Base-by-base conservation (phyloP, 2,888 invertebrate genomes). In the Parascotia fuliginaria region DNA sequence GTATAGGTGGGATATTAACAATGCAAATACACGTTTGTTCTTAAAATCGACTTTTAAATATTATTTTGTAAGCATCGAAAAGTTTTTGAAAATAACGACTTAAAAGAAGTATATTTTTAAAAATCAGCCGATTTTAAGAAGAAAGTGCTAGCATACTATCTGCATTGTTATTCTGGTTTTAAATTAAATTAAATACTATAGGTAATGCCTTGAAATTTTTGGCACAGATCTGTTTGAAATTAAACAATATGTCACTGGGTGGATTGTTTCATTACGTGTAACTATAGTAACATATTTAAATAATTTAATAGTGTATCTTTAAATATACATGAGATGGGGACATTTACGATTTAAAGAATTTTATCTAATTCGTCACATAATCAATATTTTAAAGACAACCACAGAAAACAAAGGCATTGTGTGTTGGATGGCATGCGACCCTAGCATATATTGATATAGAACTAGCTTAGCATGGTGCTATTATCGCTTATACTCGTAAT, bases 171-270 rank as follows among this genome's bases (percentile, higher is more conserved):
- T 14, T 37, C 46, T 49, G 36, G 2, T 48, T 41, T 29, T 16
- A 41, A 52, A 42, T 44, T 15, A 41, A 31, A 28, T 22, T 28
- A 27, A 27, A 41, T 43, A 55, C 40, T 58, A 57, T 55, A n/a
- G n/a, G n/a, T n/a, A 60, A 51, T 65, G 75, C 77, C 76, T 65
- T 59, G 27, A 60, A 50, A 57, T 12, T 24, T 77, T 77, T 77
- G 77, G 77, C 77, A 77, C 77, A 68, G 61, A 55, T 60, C 55
- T 65, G 59, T n/a, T 53, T 46, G 43, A 45, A 57, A 51, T 55
- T 28, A 60, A 55, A 55, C 32, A 38, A 50, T 32, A 27, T 38
- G 44, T 44, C 55, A 38, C 14, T 42, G 36, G 16, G 47, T 55
- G 55, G 62, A 55, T 46, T 39, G n/a, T 28, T 54, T 34, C 40